Evolutionary conservation across 2,888 invertebrate genomes (phyloP), one percentile per base, ranked within the genome.

Genomic region (Charanyca ferruginea): DNA sequence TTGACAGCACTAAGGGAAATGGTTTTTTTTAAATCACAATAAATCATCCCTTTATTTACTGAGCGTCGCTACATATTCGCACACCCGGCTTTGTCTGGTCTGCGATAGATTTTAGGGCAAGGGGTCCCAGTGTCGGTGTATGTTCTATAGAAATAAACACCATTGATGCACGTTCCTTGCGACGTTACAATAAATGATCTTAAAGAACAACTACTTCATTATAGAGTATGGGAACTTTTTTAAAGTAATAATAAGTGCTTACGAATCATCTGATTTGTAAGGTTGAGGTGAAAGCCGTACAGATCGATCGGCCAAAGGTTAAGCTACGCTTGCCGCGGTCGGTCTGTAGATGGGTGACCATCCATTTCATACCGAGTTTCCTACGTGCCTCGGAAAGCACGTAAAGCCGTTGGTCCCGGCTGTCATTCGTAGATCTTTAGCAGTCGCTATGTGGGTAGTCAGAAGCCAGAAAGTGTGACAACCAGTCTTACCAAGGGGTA

Each of bases 21-120:
- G 85, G 87, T 92, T 94, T 94, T 93, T 91, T 95, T 93, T 90
- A 91, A 94, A 93, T 91, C 87, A 94, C 93, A 93, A 94, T 94
- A 93, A 91, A 93, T 94, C 94, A 94, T 95, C 94, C 94, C 93
- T 94, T 94, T 94, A 94, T 95, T 94, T 92, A 94, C 87, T 90
- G 86, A 60, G 81, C 87, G 75, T 82, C 85, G 90, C 85, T 93
- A 94, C 94, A 94, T 93, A 94, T 94, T 94, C 93, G 94, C 94
- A 90, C 90, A 91, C 85, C 86, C 81, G 86, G 90, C 91, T 90
- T 93, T 92, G 90, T 93, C 90, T 86, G 87, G 68, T 81, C 79
- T 87, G 88, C 82, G 81, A 85, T 84, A 85, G 88, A 88, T 82
- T 82, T 77, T 89, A 84, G 85, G 83, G 85, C 88, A 89, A 85